A percentile compares a stretch with the other conserved stretches of the same genome.
Conservation (phyloP, 2,797 vertebrate species). For the Pangasius sanitwongsei region DNA sequence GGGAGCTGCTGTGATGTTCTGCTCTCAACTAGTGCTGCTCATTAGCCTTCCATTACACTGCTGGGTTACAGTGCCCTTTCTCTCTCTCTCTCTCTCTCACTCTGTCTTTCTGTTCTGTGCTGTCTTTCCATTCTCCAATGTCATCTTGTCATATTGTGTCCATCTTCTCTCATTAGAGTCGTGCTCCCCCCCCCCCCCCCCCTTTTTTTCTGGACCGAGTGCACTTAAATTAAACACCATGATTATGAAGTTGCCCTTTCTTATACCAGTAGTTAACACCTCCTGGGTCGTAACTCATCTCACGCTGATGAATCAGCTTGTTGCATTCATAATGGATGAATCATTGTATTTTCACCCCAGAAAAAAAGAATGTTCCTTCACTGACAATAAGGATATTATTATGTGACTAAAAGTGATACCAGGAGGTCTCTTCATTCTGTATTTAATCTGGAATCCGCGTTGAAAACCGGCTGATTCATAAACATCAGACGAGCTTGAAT, state of each 20-base stretch:
- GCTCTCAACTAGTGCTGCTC: neutral
- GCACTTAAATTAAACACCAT: neutral
- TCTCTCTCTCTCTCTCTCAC: neutral
- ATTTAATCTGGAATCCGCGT: neutral
- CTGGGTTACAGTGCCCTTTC: neutral
- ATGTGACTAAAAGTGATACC: neutral
- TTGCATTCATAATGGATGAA: constrained; percentile 3
- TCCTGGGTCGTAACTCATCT: neutral
- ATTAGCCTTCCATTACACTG: constrained; percentile 13
- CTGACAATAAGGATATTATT: constrained; percentile 4
- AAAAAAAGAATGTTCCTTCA: neutral
- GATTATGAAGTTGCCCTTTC: neutral
- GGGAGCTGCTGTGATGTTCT: neutral
- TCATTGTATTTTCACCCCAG: neutral
- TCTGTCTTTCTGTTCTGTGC: neutral
- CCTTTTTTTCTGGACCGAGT: neutral
- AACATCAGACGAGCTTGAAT: neutral
- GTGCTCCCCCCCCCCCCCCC: too few relatives aligned
- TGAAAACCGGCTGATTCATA: neutral
- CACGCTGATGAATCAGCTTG: neutral
- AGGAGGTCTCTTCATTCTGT: constrained; percentile 1
- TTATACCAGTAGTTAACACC: neutral
- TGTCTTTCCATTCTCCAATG: neutral
- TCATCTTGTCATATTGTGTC: neutral
- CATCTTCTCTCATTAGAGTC: neutral